phyloP scores from a whole-genome alignment of 2,113 vertebrate genomes.

The Typhlomys cinereus region DNA sequence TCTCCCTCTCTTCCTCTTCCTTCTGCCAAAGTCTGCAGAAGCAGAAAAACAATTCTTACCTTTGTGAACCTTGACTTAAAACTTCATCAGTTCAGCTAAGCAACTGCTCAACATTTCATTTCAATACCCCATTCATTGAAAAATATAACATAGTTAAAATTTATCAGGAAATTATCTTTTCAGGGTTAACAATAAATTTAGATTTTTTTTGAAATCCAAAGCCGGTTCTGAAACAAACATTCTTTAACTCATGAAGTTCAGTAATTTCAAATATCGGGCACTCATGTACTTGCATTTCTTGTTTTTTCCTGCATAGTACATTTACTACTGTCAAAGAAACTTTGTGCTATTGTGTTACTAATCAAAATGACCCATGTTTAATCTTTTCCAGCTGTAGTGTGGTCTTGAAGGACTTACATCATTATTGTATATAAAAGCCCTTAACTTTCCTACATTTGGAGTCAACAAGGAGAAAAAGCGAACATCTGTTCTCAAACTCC shows the following conservation, averaged over 20 bases:
- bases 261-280: background rate
- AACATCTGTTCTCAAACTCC: slow-evolving; percentile 65
- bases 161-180: background rate
- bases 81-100: background rate
- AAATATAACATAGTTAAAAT: background rate
- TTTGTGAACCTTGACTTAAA: background rate
- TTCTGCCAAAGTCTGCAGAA: too few relatives aligned
- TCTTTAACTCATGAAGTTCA: background rate
- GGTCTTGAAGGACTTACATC: background rate
- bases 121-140: background rate
- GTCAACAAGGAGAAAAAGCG: background rate
- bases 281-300: background rate
- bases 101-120: background rate
- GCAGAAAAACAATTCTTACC: background rate
- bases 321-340: background rate
- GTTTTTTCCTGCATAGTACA: background rate
- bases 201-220: background rate
- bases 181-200: background rate
- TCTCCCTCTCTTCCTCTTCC: too few relatives aligned
- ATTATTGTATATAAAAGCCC: background rate
- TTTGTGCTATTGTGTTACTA: background rate
- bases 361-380: background rate
- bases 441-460: background rate
- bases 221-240: background rate
- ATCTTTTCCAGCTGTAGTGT: background rate